phyloP scores from a whole-genome alignment of 2,113 vertebrate species.

The Mystacornis crossleyi region DNA sequence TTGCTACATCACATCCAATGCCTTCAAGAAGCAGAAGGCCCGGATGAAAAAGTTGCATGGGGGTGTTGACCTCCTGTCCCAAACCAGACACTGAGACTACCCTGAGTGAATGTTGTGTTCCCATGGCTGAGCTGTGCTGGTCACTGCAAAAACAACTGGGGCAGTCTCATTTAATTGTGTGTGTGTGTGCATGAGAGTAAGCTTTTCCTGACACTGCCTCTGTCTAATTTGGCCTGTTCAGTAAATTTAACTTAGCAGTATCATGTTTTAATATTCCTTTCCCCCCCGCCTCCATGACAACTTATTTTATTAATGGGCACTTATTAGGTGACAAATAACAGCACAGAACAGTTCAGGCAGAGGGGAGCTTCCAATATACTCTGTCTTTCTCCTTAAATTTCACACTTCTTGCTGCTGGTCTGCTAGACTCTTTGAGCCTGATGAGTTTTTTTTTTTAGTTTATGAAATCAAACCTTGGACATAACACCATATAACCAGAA shows the following conservation, averaged over 20 bases:
- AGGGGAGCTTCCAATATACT: not conserved
- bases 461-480: not conserved
- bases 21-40: not conserved
- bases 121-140: rapidly evolving
- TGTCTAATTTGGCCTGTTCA: not conserved
- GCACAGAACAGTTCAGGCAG: not conserved
- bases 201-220: not conserved
- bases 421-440: not conserved
- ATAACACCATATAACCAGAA: not conserved
- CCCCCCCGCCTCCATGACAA: not conserved
- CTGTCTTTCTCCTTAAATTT: not conserved
- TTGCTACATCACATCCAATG: not conserved
- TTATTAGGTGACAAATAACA: not conserved
- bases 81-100: not conserved
- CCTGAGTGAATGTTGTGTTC: not conserved
- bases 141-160: not conserved
- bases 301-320: not conserved
- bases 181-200: rapidly evolving
- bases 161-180: not conserved
- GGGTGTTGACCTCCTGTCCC: not conserved
- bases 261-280: not conserved
- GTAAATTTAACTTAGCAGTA: not conserved
- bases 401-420: not conserved
- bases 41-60: not conserved
- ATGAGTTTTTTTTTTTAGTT: not conserved